Conservation (phyloP, 1,140 invertebrate genomes). For the Drosophila ogumai region DNA sequence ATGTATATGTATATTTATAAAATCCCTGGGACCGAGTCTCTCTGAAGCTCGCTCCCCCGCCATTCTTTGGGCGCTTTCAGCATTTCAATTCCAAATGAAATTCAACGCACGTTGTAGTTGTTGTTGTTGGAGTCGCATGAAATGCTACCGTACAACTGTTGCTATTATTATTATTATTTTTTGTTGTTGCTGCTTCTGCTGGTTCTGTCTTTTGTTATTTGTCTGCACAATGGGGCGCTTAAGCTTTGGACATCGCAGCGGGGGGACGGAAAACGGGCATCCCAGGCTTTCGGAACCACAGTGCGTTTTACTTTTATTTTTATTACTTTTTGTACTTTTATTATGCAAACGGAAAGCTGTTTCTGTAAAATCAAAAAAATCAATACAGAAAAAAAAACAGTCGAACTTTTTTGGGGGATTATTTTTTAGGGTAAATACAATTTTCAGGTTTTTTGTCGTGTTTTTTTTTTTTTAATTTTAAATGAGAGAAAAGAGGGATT, state of each 20-base stretch:
- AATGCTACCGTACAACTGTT: constrained; percentile 50
- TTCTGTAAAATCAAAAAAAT: constrained; percentile 40
- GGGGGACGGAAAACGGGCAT: neutral
- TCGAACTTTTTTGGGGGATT: neutral
- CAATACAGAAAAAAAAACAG: constrained; percentile 45
- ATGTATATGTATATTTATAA: too few relatives aligned
- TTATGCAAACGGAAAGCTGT: constrained; percentile 28
- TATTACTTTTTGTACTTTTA: neutral
- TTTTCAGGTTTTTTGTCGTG: neutral
- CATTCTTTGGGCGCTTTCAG: constrained; percentile 20
- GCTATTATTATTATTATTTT: constrained; percentile 6
- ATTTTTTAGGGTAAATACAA: neutral
- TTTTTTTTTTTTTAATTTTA: neutral
- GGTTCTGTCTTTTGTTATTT: constrained; percentile 51
- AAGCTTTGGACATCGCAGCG: constrained; percentile 13
- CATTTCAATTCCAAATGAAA: constrained; percentile 76
- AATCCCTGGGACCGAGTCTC: constrained; percentile 21
- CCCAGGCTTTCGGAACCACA: constrained; percentile 4
- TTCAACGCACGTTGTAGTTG: constrained; percentile 65
- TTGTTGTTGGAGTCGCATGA: constrained; percentile 12
- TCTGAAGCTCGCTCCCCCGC: constrained; percentile 1
- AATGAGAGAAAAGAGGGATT: neutral
- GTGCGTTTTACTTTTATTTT: constrained; percentile 8
- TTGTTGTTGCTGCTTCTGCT: constrained; percentile 25
- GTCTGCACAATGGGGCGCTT: constrained; percentile 23